Evolutionary conservation across 2,113 vertebrate species (phyloP), one percentile per base, ranked within the genome.

Genomic region (Mastomys coucha): DNA sequence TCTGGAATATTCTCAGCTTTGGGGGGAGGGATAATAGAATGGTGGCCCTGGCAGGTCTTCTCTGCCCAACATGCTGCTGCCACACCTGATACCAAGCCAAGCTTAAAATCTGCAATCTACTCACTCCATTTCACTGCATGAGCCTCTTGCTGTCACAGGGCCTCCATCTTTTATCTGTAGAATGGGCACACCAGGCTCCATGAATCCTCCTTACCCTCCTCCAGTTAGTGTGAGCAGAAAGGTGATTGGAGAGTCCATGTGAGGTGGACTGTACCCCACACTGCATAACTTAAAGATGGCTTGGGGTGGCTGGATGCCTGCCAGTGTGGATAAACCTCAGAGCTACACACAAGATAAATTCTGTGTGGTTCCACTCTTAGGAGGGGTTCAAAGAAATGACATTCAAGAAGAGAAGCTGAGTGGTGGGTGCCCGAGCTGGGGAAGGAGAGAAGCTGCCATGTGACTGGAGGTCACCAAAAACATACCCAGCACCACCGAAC

Each of bases 91-190:
- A 10, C n/a, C 26, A 78, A 26, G 51, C 28, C 84, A 42, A 20
- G 33, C 60, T 45, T 60, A 16, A 39, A 58, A 36, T 31, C 20
- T 42, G 20, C 1, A 16, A 3, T 56, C 22, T 5, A 4, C 36
- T 51, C 45, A 13, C 33, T n/a, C 42, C 72, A 33, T 0, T 1
- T 56, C 12, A 49, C 45, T 3, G 49, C 3, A 2, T 4, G 36
- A 70, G 85, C 60, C 31, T 72, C 53, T 9, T 28, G 26, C 17
- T 5, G 1, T 14, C 11, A 0, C 20, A 7, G 2, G 7, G 67
- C 85, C 80, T 75, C 72, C 0, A n/a, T 82, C 53, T 93, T 73
- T 82, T 76, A 75, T 86, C 97, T 70, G 13, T 26, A 58, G 26
- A 82, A 42, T 58, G n/a, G 77, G 51, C 33, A 65, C 42, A n/a